Evolutionary conservation across 2,113 vertebrate genomes (phyloP), one percentile per base, ranked within the genome.

Genomic region (Patagioenas fasciata): DNA sequence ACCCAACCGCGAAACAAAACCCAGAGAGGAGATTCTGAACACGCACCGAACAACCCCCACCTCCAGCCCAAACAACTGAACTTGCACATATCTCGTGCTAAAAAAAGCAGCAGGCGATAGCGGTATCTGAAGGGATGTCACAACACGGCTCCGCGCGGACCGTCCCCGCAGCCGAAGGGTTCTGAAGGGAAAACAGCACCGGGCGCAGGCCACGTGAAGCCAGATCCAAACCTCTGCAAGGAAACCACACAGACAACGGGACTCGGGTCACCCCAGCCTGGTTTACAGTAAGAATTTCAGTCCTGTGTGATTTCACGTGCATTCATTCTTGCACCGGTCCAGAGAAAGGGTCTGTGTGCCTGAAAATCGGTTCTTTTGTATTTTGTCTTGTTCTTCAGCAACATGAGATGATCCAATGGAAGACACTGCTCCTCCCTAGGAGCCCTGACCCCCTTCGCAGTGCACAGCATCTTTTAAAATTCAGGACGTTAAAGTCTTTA

Each of bases 401-500:
- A 72, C 0, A 2, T 34, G 64, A 74, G 61, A 47, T 14, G 18
- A 81, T 74, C 47, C 85, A 82, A 36, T 17, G 3, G 65, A 67
- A 85, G 47, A 40, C 8, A 15, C 29, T 54, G 60, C 75, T 88
- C 83, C 85, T 93, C 60, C 48, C 60, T 38, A 4, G 57, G 60
- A 93, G 74, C 89, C 65, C 70, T 24, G 90, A 29, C 82, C 88
- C 82, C 85, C 64, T 58, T 15, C 67, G 60, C 5, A 28, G 31
- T 1, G 13, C 42, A 36, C 26, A 90, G 71, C 64, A n/a, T 47
- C 69, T 74, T 62, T 85, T 31, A 38, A 88, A 75, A 85, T 67
- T 71, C 90, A 88, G 75, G 32, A 91, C 57, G 72, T 56, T 86
- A 26, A 91, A 85, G 72, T 65, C 88, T 85, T 90, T 75, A 25